Base-by-base conservation (phyloP, 2,888 invertebrate species). In the Steromphala cineraria region DNA sequence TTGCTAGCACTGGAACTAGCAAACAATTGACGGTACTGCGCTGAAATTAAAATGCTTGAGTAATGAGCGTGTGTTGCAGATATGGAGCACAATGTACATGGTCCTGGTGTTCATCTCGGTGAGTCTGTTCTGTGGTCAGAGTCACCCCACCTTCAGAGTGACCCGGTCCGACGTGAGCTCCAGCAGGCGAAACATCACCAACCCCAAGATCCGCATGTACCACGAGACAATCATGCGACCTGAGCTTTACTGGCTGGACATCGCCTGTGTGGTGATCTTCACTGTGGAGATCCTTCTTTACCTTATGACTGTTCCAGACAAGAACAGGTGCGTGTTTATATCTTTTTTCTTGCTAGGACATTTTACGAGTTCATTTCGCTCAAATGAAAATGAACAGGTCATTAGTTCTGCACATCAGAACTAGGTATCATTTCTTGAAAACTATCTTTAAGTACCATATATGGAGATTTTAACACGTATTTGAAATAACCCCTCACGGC, bases 191-290 rank as follows among this genome's bases (percentile, higher is more conserved):
- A 75, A 75, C 53, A 75, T 75, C 28, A 36, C 75, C 53, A 53
- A 28, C 53, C 62, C 62, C 5, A 75, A 75, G 36, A 36, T 36
- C 55, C 21, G 21, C 55, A 52, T 77, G 56, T 77, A 55, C 40
- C 56, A 77, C 19, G 56, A 17, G 21, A 77, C 77, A 8, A 19
- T 31, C 36, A 15, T 55, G 36, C 56, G 19, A 5, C 77, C 77
- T 0, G 24, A 36, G 31, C 56, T 77, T 0, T 53, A 55, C 15
- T 77, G 56, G 53, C 17, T 77, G 19, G 77, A 77, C 13, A 55
- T 77, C 13, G 36, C 56, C 19, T 77, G 77, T 77, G 77, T 55
- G 15, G 28, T 55, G 7, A n/a, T 77, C n/a, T 77, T 77, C 36
- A 77, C 77, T 31, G 4, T 77, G 10, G 77, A 77, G 56, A 55